These are phyloP conservation scores for Limonius californicus DNA, from an alignment of 1,140 invertebrate species.

Conservation along the genomic window DNA sequence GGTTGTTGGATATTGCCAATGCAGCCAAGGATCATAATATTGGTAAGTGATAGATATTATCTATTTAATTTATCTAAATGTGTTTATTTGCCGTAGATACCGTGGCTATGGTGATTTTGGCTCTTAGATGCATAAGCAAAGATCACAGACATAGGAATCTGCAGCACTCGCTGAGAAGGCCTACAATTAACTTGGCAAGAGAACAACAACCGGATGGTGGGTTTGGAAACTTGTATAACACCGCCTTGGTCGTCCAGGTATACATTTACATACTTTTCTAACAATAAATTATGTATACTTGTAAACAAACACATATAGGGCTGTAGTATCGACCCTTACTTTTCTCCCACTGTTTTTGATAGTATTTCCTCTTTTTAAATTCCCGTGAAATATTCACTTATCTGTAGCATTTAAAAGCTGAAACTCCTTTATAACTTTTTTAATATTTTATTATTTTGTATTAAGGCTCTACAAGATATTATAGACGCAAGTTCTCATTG, in stretches of 20 bases:
- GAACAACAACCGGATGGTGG: conserved; percentile 75
- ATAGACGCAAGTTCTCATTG: conserved; percentile 60
- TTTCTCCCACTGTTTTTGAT: not conserved
- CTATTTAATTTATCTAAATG: too few species aligned
- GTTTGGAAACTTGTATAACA: conserved; percentile 77
- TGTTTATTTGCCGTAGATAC: too few species aligned
- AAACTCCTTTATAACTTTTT: too few species aligned
- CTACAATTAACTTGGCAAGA: conserved; percentile 67
- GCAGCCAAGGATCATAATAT: conserved; percentile 71
- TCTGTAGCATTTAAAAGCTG: too few species aligned
- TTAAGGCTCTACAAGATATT: conserved; percentile 66
- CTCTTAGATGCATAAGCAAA: conserved; percentile 77
- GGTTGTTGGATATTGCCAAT: conserved; percentile 71
- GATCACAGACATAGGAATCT: conserved; percentile 76
- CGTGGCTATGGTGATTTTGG: conserved; percentile 77
- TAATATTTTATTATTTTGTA: not conserved
- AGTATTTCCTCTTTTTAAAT: not conserved
- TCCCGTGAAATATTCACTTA: too few species aligned
- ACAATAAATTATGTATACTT: too few species aligned
- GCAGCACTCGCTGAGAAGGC: conserved; percentile 70
- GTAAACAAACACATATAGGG: too few species aligned
- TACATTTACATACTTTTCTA: too few species aligned
- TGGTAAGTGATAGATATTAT: too few species aligned
- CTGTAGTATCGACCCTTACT: too few species aligned
- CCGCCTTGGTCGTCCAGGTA: conserved; percentile 73